Evolutionary conservation across 2,113 vertebrate genomes (phyloP).

Genomic region (Pelusios castaneus): DNA sequence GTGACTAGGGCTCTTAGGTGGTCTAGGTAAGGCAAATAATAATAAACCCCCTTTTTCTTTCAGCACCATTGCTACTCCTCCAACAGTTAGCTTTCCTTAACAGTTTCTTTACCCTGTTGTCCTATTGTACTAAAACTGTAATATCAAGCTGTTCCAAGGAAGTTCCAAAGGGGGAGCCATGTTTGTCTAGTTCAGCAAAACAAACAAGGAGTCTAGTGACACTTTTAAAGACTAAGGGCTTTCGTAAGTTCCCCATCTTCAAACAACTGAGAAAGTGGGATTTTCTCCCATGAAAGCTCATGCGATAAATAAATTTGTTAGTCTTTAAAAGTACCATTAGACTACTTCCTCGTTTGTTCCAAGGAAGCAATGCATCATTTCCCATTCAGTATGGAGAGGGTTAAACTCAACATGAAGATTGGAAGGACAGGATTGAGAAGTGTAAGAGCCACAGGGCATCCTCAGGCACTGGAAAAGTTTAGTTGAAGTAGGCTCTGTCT

Average conservation of each 20-base stretch:
- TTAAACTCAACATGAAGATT: fast-evolving
- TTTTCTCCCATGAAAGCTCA: no score
- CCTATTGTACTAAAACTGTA: neutral
- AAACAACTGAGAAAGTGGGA: no score
- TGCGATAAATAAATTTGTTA: no score
- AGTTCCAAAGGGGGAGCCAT: no score
- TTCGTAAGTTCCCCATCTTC: no score
- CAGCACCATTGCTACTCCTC: neutral
- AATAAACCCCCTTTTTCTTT: neutral
- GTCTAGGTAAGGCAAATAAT: fast-evolving
- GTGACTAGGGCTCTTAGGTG: neutral
- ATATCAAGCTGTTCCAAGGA: neutral
- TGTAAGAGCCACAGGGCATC: conserved; percentile 19
- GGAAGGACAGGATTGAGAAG: neutral
- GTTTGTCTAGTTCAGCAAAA: no score
- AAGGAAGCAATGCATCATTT: neutral
- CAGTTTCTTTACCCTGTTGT: neutral
- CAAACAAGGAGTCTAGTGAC: no score
- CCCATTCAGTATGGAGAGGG: neutral
- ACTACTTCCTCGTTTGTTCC: no score
- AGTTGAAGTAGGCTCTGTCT: neutral
- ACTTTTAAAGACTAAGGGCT: no score
- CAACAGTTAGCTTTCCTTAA: neutral
- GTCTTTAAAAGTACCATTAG: no score
- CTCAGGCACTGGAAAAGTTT: conserved; percentile 19